These are phyloP conservation scores for Carassius gibelio DNA, from an alignment of 2,113 vertebrate genomes.

Conservation along the genomic window DNA sequence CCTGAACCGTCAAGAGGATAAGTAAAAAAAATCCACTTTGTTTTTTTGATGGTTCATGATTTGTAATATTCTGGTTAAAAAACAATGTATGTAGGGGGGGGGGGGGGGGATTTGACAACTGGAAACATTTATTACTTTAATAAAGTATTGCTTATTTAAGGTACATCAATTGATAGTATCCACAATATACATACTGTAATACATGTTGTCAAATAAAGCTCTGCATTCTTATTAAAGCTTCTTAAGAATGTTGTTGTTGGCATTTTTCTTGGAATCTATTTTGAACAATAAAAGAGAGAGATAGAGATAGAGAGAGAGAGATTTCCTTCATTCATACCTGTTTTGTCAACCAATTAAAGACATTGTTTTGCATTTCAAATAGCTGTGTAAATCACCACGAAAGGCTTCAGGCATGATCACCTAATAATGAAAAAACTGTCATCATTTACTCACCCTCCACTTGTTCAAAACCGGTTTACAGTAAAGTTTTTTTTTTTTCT, in stretches of 20 bases:
- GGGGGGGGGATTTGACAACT: neutral
- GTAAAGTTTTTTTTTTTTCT: no score
- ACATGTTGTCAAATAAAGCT: conserved; percentile 34
- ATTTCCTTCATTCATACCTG: neutral
- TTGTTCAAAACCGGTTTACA: neutral
- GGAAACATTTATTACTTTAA: conserved; percentile 20
- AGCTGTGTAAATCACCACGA: neutral
- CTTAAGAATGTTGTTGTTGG: conserved; percentile 39
- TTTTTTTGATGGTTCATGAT: conserved; percentile 69
- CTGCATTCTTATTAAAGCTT: conserved; percentile 62
- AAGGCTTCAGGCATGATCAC: neutral
- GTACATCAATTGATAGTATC: conserved; percentile 26
- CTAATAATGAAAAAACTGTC: neutral
- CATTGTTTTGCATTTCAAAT: neutral
- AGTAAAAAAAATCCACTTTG: neutral
- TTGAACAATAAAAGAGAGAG: neutral
- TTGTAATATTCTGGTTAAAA: conserved; percentile 55
- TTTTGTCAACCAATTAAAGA: neutral
- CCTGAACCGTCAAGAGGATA: conserved; percentile 65
- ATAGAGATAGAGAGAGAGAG: no score
- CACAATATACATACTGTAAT: conserved; percentile 26
- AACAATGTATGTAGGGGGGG: neutral
- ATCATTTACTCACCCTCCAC: neutral
- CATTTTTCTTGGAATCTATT: conserved; percentile 10
- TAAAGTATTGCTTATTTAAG: neutral